A percentile compares a stretch with the other conserved stretches of the same genome.
Conservation (phyloP, 2,888 invertebrate species). For the Troilus luridus region DNA sequence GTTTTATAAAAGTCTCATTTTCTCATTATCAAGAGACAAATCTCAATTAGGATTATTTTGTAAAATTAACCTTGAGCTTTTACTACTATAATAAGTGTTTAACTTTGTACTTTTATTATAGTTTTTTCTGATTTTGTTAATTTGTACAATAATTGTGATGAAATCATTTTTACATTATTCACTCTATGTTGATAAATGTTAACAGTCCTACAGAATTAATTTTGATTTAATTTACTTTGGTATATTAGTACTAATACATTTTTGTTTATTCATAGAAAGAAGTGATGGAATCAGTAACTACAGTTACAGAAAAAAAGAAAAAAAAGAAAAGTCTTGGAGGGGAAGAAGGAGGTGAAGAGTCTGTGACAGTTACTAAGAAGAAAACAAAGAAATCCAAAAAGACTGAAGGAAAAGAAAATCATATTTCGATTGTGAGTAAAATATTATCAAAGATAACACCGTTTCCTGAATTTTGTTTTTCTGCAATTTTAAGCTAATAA, state of each 20-base stretch:
- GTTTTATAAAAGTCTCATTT: background rate
- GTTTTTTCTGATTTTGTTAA: no score
- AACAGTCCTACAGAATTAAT: no score
- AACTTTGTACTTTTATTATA: no score
- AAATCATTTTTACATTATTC: no score
- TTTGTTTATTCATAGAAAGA: conserved; percentile 59
- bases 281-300: conserved; percentile 62
- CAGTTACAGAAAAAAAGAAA: conserved; percentile 66
- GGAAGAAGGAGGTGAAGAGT: conserved; percentile 68
- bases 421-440: conserved; percentile 73
- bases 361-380: conserved; percentile 71
- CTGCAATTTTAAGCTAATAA: background rate
- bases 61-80: background rate
- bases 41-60: background rate
- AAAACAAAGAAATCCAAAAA: conserved; percentile 71
- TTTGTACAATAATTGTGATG: no score
- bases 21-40: background rate
- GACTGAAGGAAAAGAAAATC: conserved; percentile 71
- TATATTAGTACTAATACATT: background rate
- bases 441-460: background rate
- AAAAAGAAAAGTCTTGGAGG: conserved; percentile 68
- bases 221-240: background rate
- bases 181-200: no score
- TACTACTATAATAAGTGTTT: background rate
- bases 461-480: conserved; percentile 31